A percentile compares a stretch with the other conserved stretches of the same genome.
phyloP scores from a whole-genome alignment of 2,888 invertebrate species.

The Pseudococcus longispinus region DNA sequence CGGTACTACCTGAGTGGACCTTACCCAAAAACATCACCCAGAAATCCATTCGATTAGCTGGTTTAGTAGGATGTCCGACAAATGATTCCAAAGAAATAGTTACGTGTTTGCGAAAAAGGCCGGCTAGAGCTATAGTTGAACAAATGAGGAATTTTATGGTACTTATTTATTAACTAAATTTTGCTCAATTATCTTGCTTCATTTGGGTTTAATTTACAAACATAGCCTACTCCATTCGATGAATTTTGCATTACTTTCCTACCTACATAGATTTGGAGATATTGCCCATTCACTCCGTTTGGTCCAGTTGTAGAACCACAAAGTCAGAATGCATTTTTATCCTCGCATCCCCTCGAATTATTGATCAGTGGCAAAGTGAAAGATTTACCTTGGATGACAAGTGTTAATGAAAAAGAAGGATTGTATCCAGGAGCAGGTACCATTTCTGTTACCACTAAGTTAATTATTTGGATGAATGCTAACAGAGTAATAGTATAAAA shows the following conservation, averaged over 20 bases:
- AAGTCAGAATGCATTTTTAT: conserved; percentile 69
- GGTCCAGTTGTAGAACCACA: conserved; percentile 73
- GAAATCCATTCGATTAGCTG: conserved; percentile 60
- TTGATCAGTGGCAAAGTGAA: conserved; percentile 69
- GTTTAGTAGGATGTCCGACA: conserved; percentile 61
- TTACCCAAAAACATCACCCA: conserved; percentile 60
- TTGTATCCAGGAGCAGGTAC: conserved; percentile 75
- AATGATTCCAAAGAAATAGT: conserved; percentile 60
- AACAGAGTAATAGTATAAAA: background rate
- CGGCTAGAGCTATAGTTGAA: conserved; percentile 60
- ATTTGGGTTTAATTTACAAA: no score
- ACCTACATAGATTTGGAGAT: conserved; percentile 66
- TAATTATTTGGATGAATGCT: no score
- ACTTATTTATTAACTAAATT: no score
- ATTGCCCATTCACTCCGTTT: conserved; percentile 76
- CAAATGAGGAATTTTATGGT: conserved; percentile 54
- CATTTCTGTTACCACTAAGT: background rate
- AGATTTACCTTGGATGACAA: conserved; percentile 74
- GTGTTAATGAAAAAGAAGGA: conserved; percentile 74
- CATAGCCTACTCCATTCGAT: background rate
- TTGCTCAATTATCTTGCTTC: no score
- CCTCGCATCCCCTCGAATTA: conserved; percentile 71
- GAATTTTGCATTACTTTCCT: background rate
- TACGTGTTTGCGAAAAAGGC: conserved; percentile 61
- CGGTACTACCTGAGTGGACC: conserved; percentile 61